Percentiles rank a stretch among this genome's conserved stretches.
Conservation (phyloP, 2,797 vertebrate genomes). For the Astyanax mexicanus region DNA sequence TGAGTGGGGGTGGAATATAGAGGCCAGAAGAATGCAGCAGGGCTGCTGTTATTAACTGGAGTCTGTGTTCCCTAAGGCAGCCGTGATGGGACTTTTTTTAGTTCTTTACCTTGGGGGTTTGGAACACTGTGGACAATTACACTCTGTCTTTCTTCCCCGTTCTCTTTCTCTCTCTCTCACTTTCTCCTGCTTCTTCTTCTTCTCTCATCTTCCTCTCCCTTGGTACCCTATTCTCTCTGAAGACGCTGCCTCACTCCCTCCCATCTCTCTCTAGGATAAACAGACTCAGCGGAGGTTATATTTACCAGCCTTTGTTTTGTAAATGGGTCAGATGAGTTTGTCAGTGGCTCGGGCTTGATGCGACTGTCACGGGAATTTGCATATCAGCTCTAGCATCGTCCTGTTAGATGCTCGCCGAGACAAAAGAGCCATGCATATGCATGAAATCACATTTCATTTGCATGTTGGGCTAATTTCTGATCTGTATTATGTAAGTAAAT, state of each 20-base stretch:
- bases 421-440: constrained; percentile 46
- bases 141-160: neutral
- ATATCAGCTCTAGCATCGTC: constrained; percentile 27
- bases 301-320: constrained; percentile 51
- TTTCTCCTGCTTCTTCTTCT: neutral
- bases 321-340: constrained; percentile 59
- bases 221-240: neutral
- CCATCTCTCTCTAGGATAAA: constrained; percentile 25
- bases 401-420: constrained; percentile 33
- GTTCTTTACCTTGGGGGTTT: neutral
- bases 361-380: constrained; percentile 29
- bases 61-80: neutral
- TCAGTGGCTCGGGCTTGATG: constrained; percentile 32
- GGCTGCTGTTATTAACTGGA: neutral
- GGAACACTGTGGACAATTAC: neutral
- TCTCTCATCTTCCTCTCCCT: neutral
- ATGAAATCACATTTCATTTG: constrained; percentile 57
- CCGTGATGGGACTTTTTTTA: neutral
- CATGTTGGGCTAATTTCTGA: constrained; percentile 48
- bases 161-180: neutral
- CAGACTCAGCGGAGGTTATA: constrained; percentile 43
- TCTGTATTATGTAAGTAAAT: constrained; percentile 57
- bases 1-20: neutral
- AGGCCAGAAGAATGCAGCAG: neutral
- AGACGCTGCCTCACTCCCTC: neutral